Percentiles rank a stretch among this genome's conserved stretches.
Evolutionary conservation across 92 coral and sea anemone species (phyloP).

Genomic region (Metridium senile): DNA sequence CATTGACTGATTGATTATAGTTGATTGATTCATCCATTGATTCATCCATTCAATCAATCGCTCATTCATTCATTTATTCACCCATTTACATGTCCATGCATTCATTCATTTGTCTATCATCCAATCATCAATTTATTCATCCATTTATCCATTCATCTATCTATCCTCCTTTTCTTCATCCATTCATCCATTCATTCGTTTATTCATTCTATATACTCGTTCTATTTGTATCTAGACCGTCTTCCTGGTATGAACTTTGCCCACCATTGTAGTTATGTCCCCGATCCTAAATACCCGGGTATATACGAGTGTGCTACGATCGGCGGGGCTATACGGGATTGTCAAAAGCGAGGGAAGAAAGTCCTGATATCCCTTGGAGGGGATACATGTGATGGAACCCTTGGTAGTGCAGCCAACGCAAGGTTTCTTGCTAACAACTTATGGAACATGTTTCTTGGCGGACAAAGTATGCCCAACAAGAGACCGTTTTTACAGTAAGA

Average conservation of each 20-base stretch:
- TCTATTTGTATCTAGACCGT: neutral
- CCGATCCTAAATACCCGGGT: slow-evolving; percentile 64
- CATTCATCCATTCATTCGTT: no score
- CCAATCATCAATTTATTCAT: no score
- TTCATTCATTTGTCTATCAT: no score
- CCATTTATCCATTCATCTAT: no score
- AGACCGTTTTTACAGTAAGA: slow-evolving; percentile 50
- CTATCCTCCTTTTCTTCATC: no score
- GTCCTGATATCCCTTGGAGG: slow-evolving; percentile 85
- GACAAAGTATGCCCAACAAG: slow-evolving; percentile 62
- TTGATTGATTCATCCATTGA: no score
- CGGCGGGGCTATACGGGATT: slow-evolving; percentile 85
- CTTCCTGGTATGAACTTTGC: slow-evolving; percentile 90
- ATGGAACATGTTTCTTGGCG: slow-evolving; percentile 88
- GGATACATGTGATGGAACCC: slow-evolving; percentile 84
- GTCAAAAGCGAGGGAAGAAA: slow-evolving; percentile 82
- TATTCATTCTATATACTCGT: no score
- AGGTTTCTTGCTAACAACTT: slow-evolving; percentile 67
- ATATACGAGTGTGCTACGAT: slow-evolving; percentile 77
- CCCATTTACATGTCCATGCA: no score
- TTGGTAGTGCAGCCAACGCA: slow-evolving; percentile 66
- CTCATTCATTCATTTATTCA: no score
- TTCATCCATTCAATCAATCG: no score
- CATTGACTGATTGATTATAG: no score
- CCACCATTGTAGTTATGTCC: slow-evolving; percentile 82